Base-by-base conservation (phyloP, 2,888 invertebrate genomes). In the Melanostoma mellinum region DNA sequence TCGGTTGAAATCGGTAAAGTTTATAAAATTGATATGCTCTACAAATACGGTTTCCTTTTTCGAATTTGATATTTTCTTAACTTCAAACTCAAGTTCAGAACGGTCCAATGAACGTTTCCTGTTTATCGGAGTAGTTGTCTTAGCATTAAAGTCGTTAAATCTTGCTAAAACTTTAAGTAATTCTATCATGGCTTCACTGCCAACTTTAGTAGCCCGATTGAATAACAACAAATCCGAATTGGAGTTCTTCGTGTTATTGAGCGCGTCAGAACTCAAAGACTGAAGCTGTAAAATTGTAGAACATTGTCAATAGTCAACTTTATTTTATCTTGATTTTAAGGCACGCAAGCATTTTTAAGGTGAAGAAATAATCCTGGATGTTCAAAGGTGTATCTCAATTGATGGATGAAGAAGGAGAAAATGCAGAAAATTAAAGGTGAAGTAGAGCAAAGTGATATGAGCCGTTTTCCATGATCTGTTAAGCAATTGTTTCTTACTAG, bases 171-270 rank as follows among this genome's bases (percentile, higher is more conserved):
- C 53, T 8, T 10, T 35, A 30, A 90, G 85, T 0, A 90, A 85
- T 89, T 97, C 96, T 95, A 97, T 96, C 89, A 97, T 94, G 3
- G 97, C 96, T 92, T 97, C 97, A 71, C 96, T 96, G 79, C 97
- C 97, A 58, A 97, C 97, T 92, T 97, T 97, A n/a, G 97, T 97
- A 61, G 96, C 97, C 8, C 97, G 93, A 91, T 97, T 97, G 92
- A 97, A 97, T 92, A 97, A 96, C 53, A 97, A 89, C 10, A 96
- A 93, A 52, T 96, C 94, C 33, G 94, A 93, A 69, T 93, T 94
- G 0, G 96, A 94, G 63, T 94, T 93, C 33, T 93, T 93, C 0
- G 97, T 97, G 89, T 97, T 97, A 92, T 97, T 97, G 75, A 97
- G 67, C 4, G 74, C 84, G 3, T 85, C 75, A 3, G 88, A 72